Conservation (phyloP, 2,797 vertebrate species). For the Clarias platycephalus region DNA sequence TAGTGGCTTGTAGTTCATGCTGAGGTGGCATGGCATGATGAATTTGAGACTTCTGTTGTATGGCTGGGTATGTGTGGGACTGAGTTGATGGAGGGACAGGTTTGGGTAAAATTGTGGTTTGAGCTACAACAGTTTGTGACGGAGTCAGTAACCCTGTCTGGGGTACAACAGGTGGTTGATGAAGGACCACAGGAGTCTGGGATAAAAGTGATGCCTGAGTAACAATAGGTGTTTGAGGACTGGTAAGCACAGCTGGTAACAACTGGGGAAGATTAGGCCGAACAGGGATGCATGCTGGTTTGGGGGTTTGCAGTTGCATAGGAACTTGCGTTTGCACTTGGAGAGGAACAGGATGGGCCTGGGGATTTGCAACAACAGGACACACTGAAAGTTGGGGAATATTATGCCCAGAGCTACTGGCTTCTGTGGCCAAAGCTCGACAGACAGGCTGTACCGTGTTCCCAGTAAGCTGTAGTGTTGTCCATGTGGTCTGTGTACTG, state of each 20-base stretch:
- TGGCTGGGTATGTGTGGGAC: constrained; percentile 66
- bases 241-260: constrained; percentile 64
- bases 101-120: constrained; percentile 57
- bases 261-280: constrained; percentile 66
- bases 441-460: constrained; percentile 92
- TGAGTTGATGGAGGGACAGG: constrained; percentile 32
- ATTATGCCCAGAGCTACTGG: constrained; percentile 65
- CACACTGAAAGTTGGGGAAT: constrained; percentile 73
- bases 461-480: constrained; percentile 91
- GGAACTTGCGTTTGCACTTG: constrained; percentile 71
- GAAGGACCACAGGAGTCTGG: constrained; percentile 68
- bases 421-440: constrained; percentile 72
- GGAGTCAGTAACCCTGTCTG: constrained; percentile 68
- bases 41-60: constrained; percentile 74
- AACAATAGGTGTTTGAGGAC: constrained; percentile 66
- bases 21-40: constrained; percentile 45
- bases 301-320: constrained; percentile 67
- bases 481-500: constrained; percentile 97
- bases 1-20: constrained; percentile 41
- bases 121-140: constrained; percentile 68
- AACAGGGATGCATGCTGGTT: constrained; percentile 67
- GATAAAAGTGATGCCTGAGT: constrained; percentile 67
- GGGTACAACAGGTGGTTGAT: constrained; percentile 66
- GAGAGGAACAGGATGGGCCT: constrained; percentile 77
- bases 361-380: constrained; percentile 71